Evolutionary conservation across 2,113 vertebrate species (phyloP), one percentile per base, ranked within the genome.

Genomic region (Phaethon lepturus): DNA sequence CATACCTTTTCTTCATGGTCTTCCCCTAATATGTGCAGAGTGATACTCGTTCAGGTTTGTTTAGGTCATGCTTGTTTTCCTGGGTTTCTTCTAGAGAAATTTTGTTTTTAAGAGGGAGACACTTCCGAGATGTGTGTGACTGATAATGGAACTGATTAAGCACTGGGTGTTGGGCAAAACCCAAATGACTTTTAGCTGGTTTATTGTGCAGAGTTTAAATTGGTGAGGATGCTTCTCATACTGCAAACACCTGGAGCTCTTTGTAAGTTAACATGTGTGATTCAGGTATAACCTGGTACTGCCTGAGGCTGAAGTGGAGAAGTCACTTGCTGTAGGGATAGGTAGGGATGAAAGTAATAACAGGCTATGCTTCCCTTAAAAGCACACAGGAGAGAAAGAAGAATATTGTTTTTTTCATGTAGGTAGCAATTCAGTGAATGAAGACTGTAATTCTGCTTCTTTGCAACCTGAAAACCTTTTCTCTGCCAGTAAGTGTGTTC

Each of bases 91-190:
- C 85, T 68, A 33, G n/a, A 59, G 31, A n/a, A 66, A 12, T 83
- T 87, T 91, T 73, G 5, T 9, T 58, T 86, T 64, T 83, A 42
- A 77, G 84, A 10, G 2, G 68, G 26, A 78, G 40, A 81, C 6
- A 5, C 38, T 73, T 83, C 56, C 52, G 95, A 93, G 94, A 87
- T 2, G 44, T 86, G 68, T 94, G 72, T 74, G 87, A 47, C 78
- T 86, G 91, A 95, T 92, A 94, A 88, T 47, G 42, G 63, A 95
- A 17, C 52, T 95, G 95, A 96, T 96, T 82, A 98, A 96, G 29
- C 68, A 85, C 15, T 96, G 86, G 79, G 71, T 49, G 82, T 35
- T 89, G 72, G 58, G 78, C 49, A 93, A 97, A 97, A 94, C n/a
- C 9, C 66, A 93, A 76, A 94, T 83, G 60, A 97, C 66, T 84